Base-by-base conservation (phyloP, 2,888 invertebrate species). In the Synanthedon andrenaeformis region DNA sequence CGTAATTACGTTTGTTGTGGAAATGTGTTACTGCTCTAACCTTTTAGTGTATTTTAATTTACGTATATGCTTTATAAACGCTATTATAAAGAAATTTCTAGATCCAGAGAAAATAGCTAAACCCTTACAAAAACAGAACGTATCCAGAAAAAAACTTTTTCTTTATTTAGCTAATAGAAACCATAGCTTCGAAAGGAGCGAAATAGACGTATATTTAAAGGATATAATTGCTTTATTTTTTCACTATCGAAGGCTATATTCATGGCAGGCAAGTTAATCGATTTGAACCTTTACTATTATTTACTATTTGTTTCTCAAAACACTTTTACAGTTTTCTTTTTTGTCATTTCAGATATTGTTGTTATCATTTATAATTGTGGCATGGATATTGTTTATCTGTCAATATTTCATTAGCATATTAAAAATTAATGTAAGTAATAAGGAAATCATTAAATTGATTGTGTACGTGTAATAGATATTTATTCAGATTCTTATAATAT, bases 171-270 rank as follows among this genome's bases (percentile, higher is more conserved):
- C 42, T n/a, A 42, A n/a, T 4, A 11, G 42, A 42, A 42, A 42
- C 12, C 42, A 42, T 42, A n/a, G n/a, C n/a, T 42, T 42, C 52
- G 55, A 56, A 13, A 54, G 54, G 12, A 62, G 60, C 35, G 60
- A 60, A 19, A 62, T 61, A 8, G 64, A 67, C 48, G 10, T 62
- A 10, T 70, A 65, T 59, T 51, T 73, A 8, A 62, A 62, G 53
- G 62, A 62, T 13, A 58, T 71, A 55, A 62, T 70, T 49, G 55
- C 58, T 28, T 59, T 58, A 8, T 64, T 69, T 52, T 51, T 51
- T 41, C 53, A 51, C 6, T 70, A 64, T 60, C 65, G 63, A 57
- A 53, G 56, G 6, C 53, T 66, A n/a, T 68, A 67, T 53, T 57
- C 55, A 42, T 64, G 61, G 53, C 63, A 67, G 62, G 67, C 65